A percentile compares a stretch with the other conserved stretches of the same genome.
phyloP scores from a whole-genome alignment of 2,113 vertebrate species.

The Litocranius walleri region DNA sequence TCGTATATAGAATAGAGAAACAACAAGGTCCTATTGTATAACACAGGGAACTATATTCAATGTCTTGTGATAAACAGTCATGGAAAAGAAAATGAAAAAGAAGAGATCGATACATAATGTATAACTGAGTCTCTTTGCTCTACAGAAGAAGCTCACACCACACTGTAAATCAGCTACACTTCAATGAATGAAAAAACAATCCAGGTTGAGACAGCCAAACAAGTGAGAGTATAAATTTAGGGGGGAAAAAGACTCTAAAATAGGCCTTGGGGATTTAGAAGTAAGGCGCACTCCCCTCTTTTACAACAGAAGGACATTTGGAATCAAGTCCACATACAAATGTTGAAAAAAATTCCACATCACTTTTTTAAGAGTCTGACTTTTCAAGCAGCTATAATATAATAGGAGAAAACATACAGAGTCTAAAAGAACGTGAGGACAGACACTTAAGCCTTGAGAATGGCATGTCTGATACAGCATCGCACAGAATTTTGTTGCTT shows the following conservation, averaged over 20 bases:
- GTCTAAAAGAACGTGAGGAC: background rate
- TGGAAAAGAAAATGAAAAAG: background rate
- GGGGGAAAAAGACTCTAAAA: background rate
- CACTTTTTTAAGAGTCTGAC: background rate
- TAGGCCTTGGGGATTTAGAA: background rate
- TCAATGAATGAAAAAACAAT: background rate
- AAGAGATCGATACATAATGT: background rate
- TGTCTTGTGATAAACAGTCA: background rate
- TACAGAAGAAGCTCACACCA: background rate
- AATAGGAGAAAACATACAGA: background rate
- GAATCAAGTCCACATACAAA: background rate
- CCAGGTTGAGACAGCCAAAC: background rate
- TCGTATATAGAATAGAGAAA: background rate
- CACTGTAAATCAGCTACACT: background rate
- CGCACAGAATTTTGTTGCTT: background rate
- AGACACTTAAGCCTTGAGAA: background rate
- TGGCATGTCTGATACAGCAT: background rate
- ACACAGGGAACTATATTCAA: background rate
- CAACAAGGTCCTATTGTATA: background rate
- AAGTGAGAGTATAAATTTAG: background rate
- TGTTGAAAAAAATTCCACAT: background rate
- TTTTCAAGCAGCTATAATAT: background rate
- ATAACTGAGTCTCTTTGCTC: background rate
- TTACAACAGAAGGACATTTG: background rate
- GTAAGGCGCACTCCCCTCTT: background rate